phyloP scores from a whole-genome alignment of 2,888 invertebrate species.

The Gari tellinella region DNA sequence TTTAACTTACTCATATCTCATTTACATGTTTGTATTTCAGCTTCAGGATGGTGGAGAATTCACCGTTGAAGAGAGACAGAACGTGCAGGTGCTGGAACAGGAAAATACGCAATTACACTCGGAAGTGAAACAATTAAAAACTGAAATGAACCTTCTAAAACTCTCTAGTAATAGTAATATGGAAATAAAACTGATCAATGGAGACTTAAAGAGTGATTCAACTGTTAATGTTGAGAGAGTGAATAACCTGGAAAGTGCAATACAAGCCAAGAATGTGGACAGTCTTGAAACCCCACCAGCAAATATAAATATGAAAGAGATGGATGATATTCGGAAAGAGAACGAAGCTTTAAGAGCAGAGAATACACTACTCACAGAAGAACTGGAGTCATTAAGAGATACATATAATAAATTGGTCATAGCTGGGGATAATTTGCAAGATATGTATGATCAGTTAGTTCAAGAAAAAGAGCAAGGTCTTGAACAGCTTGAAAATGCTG shows the following conservation, averaged over 20 bases:
- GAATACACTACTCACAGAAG: constrained; percentile 62
- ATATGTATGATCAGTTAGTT: constrained; percentile 68
- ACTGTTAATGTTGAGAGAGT: constrained; percentile 5
- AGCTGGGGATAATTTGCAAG: constrained; percentile 79
- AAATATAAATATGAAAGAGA: constrained; percentile 21
- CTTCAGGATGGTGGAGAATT: constrained; percentile 24
- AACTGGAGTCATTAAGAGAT: constrained; percentile 69
- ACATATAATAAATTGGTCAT: constrained; percentile 71
- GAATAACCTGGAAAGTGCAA: constrained; percentile 29
- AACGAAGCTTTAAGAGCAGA: constrained; percentile 56
- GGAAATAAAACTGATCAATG: constrained; percentile 10
- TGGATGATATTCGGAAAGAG: constrained; percentile 57
- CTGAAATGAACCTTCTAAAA: constrained; percentile 43
- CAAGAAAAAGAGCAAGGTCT: constrained; percentile 70
- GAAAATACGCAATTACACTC: constrained; percentile 55
- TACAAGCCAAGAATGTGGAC: constrained; percentile 26
- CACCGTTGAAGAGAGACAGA: constrained; percentile 51
- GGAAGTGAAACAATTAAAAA: constrained; percentile 48
- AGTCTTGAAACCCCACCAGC: constrained; percentile 32
- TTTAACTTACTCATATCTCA: too few species aligned
- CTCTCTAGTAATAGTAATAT: constrained; percentile 12
- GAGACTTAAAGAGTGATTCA: background rate
- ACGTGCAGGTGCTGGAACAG: constrained; percentile 48
- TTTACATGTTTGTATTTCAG: too few species aligned
- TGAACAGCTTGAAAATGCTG: constrained; percentile 64